Conservation (phyloP, 2,888 invertebrate species). For the Thysanoteuthis rhombus region DNA sequence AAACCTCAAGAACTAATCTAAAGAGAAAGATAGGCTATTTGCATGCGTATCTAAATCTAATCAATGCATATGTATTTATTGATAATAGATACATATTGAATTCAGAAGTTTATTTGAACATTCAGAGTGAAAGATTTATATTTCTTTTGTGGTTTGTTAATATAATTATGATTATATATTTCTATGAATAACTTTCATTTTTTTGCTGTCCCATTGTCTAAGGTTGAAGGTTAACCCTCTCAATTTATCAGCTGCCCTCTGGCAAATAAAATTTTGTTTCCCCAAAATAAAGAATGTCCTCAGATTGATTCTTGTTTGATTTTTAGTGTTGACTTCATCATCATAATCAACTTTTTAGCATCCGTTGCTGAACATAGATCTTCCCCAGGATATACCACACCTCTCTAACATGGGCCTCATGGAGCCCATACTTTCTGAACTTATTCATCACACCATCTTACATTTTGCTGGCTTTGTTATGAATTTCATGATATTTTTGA, state of each 20-base stretch:
- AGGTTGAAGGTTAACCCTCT: not conserved
- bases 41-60: too few relatives aligned
- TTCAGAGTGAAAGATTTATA: not conserved
- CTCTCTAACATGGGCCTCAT: too few relatives aligned
- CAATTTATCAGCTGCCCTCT: not conserved
- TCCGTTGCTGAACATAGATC: too few relatives aligned
- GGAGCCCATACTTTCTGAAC: too few relatives aligned
- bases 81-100: not conserved
- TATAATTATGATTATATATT: not conserved
- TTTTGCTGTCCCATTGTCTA: not conserved
- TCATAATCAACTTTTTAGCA: too few relatives aligned
- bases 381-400: too few relatives aligned
- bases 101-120: not conserved
- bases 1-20: too few relatives aligned
- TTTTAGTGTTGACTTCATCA: not conserved
- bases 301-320: not conserved
- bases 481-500: too few relatives aligned
- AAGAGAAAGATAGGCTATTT: too few relatives aligned
- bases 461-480: too few relatives aligned
- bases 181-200: not conserved
- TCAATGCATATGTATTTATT: too few relatives aligned
- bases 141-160: not conserved
- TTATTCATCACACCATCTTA: too few relatives aligned
- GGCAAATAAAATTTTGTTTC: not conserved
- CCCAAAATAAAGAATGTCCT: not conserved